Conservation (phyloP, 2,113 vertebrate genomes). For the Colaptes auratus region DNA sequence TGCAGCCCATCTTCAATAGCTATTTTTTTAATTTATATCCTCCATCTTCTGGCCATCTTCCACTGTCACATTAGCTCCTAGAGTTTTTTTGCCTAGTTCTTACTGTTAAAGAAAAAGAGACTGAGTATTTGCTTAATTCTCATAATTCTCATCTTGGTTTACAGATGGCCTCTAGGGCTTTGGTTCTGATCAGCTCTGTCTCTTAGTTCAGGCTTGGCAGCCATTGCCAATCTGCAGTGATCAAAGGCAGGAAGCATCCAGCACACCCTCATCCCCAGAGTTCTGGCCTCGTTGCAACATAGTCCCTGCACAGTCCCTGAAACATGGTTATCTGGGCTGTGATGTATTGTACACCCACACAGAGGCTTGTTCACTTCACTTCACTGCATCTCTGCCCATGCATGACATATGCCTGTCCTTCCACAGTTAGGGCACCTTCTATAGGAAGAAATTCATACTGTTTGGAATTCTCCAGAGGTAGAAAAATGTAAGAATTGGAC, state of each 20-base stretch:
- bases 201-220: constrained; percentile 48
- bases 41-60: not conserved
- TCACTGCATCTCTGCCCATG: not conserved
- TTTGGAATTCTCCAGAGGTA: not conserved
- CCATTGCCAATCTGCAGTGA: not conserved
- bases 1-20: not conserved
- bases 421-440: not conserved
- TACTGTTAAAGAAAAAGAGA: not conserved
- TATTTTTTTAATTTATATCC: not conserved
- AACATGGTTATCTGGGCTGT: not conserved
- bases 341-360: constrained; percentile 1
- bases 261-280: not conserved
- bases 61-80: not conserved
- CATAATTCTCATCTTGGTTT: not conserved
- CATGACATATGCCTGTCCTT: not conserved
- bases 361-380: not conserved
- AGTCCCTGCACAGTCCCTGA: not conserved
- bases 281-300: not conserved
- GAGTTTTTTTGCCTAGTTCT: not conserved
- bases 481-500: not conserved
- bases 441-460: not conserved
- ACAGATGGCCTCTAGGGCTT: not conserved
- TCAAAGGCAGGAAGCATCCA: constrained; percentile 56
- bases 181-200: not conserved
- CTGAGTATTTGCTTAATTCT: not conserved